phyloP scores from a whole-genome alignment of 2,797 vertebrate genomes.

The Microcaecilia unicolor region DNA sequence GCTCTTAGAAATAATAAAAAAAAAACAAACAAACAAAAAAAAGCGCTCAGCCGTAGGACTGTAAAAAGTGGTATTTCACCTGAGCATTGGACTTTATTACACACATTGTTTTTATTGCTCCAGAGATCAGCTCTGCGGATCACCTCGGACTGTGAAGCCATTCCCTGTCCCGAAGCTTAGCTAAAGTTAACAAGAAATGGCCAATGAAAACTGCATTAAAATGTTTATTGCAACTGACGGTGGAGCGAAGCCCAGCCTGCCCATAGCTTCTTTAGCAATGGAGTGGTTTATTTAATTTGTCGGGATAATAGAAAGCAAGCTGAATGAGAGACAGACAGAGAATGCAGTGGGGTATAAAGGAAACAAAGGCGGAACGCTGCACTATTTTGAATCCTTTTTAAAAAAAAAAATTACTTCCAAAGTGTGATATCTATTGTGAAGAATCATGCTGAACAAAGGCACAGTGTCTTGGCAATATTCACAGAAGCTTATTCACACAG shows the following conservation, averaged over 20 bases:
- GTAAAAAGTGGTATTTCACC: no score
- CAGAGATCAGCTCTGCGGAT: conserved; percentile 29
- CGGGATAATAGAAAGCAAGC: conserved; percentile 87
- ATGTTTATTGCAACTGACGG: conserved; percentile 52
- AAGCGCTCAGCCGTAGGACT: no score
- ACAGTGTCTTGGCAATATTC: conserved; percentile 83
- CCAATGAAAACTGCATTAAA: conserved; percentile 34
- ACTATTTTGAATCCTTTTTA: conserved; percentile 97
- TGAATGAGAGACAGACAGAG: conserved; percentile 85
- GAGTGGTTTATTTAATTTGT: conserved; percentile 98
- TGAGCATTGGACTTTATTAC: no score
- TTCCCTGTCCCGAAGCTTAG: conserved; percentile 18
- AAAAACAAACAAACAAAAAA: no score
- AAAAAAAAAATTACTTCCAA: conserved; percentile 98
- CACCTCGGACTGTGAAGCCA: conserved; percentile 25
- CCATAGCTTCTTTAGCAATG: conserved; percentile 69
- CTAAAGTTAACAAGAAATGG: conserved; percentile 38
- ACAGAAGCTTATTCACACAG: conserved; percentile 78
- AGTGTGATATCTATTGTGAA: conserved; percentile 94
- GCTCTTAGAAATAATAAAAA: conserved; percentile 20
- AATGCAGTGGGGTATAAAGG: conserved; percentile 76
- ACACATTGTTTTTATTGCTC: no score
- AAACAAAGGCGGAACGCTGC: conserved; percentile 94
- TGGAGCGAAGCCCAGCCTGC: conserved; percentile 57
- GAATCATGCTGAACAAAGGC: conserved; percentile 89